Base-by-base conservation (phyloP, 2,797 vertebrate species). In the Emys orbicularis region DNA sequence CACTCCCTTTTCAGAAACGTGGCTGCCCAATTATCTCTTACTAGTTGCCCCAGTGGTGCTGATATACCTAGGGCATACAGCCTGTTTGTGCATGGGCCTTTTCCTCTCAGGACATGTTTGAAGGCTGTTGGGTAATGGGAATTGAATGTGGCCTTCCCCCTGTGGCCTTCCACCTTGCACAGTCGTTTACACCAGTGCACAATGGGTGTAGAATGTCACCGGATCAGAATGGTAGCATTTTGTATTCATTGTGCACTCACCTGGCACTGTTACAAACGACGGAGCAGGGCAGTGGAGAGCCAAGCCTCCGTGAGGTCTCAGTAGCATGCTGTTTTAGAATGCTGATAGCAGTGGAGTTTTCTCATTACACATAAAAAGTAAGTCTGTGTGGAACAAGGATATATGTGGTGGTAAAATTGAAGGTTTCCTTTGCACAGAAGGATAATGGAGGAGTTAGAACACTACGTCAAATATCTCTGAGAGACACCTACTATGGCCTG, bases 111-210 rank as follows among this genome's bases (percentile, higher is more conserved):
- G 57, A n/a, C 57, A 49, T n/a, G 41, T 56, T 61, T 83, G 59
- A 10, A 61, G 12, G 31, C 8, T 50, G 19, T 41, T 7, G 13
- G 41, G 37, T 52, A 41, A 84, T 34, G 37, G 47, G 61, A 53
- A 49, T 0, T 54, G 19, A 44, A 76, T 12, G 41, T 74, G 27
- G 44, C 8, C 44, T 44, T 23, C 72, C 25, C 25, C 16, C 53
- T 53, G 13, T 34, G 54, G 47, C 0, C 27, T 3, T 0, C 9
- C 7, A 3, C 41, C 31, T 29, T 61, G 13, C 56, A 61, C 21
- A 5, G 76, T 85, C 84, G 5, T 83, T 8, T 87, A 15, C 19
- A 37, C n/a, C 65, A 34, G 21, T 23, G 83, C 87, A 77, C 87
- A 76, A 41, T 6, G 57, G 6, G 61, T 88, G 81, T 34, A 50